Conservation (phyloP, 2,113 vertebrate genomes). For the Mus musculus region GRCm39 chr6:81447501-81448000, state of each 20-base stretch:
- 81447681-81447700: neutral
- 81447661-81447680: neutral
- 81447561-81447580: neutral
- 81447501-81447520: neutral
- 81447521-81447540: neutral
- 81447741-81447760: neutral
- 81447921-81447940: constrained; percentile 13
- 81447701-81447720: neutral
- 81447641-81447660: neutral
- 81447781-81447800: neutral
- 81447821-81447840: neutral
- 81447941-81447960: constrained; percentile 15
- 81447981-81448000: neutral
- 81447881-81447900: neutral
- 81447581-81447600: neutral
- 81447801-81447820: neutral
- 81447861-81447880: neutral
- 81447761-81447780: neutral
- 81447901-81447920: constrained; percentile 3
- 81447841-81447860: constrained; percentile 11
- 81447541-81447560: neutral
- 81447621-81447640: neutral
- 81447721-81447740: neutral
- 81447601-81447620: neutral
- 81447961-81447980: neutral